These are phyloP conservation scores for Dysmachus trigonus DNA, from an alignment of 2,888 invertebrate genomes.

Conservation along the genomic window DNA sequence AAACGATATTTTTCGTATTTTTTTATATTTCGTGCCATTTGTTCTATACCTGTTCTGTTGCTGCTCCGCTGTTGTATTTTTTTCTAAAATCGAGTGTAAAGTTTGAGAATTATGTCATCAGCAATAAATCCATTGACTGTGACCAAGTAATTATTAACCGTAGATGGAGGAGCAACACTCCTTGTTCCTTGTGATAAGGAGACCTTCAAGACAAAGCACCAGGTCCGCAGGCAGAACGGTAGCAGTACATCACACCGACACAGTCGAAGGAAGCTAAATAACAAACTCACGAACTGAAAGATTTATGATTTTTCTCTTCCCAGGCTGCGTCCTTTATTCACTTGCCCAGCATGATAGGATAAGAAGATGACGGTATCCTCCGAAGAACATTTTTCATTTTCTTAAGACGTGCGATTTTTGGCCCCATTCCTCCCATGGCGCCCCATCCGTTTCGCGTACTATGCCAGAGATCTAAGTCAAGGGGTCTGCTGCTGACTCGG, in stretches of 20 bases:
- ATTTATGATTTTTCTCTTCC: constrained; percentile 37
- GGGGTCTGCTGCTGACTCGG: constrained; percentile 30
- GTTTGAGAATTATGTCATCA: constrained; percentile 37
- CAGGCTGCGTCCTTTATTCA: constrained; percentile 36
- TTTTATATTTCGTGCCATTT: neutral
- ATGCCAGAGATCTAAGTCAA: neutral
- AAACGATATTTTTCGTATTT: neutral
- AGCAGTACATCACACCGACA: constrained; percentile 37
- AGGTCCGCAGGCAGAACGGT: neutral
- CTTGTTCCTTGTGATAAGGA: constrained; percentile 1
- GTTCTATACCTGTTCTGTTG: neutral
- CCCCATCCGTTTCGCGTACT: neutral
- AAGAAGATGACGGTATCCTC: constrained; percentile 43
- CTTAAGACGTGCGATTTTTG: constrained; percentile 41
- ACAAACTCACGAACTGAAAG: constrained; percentile 42
- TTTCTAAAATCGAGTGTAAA: constrained; percentile 10
- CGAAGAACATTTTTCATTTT: constrained; percentile 43
- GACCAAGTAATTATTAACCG: constrained; percentile 42
- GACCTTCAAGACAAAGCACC: constrained; percentile 8
- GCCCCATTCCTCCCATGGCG: neutral
- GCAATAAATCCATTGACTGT: constrained; percentile 43
- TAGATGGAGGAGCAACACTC: constrained; percentile 13
- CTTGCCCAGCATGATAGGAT: constrained; percentile 36
- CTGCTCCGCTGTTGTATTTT: neutral
- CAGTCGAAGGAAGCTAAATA: constrained; percentile 30